Evolutionary conservation across 1,140 invertebrate genomes (phyloP).

Genomic region (Trissolcus basalis): DNA sequence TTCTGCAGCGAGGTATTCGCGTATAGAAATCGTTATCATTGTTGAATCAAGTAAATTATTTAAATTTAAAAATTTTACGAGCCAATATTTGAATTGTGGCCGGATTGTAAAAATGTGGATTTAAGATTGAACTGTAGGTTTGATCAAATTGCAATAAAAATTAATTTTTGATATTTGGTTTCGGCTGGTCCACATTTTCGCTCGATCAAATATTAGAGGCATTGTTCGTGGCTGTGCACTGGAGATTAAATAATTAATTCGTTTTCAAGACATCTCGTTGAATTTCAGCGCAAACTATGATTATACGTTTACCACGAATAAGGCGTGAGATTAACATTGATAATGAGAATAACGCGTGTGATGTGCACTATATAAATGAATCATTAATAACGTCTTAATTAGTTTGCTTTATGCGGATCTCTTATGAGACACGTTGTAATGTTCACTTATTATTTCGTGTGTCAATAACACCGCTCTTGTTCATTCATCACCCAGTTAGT

Average conservation of each 20-base stretch:
- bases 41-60: no score
- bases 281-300: slow-evolving; percentile 35
- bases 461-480: no score
- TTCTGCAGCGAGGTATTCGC: no score
- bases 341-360: slow-evolving; percentile 51
- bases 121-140: no score
- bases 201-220: neutral
- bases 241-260: slow-evolving; percentile 55
- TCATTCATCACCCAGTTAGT: slow-evolving; percentile 2
- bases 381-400: slow-evolving; percentile 57
- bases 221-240: neutral
- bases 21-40: no score
- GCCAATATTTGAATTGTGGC: no score
- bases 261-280: slow-evolving; percentile 48
- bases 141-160: no score
- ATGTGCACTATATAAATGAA: slow-evolving; percentile 42
- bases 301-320: slow-evolving; percentile 49
- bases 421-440: slow-evolving; percentile 31
- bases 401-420: slow-evolving; percentile 39
- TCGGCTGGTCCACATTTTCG: neutral
- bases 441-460: no score
- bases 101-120: no score
- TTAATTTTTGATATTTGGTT: neutral
- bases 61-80: no score
- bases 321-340: slow-evolving; percentile 50